Percentiles rank a stretch among this genome's conserved stretches.
Evolutionary conservation across 2,888 invertebrate genomes (phyloP).

Genomic region (Fragum fragum): DNA sequence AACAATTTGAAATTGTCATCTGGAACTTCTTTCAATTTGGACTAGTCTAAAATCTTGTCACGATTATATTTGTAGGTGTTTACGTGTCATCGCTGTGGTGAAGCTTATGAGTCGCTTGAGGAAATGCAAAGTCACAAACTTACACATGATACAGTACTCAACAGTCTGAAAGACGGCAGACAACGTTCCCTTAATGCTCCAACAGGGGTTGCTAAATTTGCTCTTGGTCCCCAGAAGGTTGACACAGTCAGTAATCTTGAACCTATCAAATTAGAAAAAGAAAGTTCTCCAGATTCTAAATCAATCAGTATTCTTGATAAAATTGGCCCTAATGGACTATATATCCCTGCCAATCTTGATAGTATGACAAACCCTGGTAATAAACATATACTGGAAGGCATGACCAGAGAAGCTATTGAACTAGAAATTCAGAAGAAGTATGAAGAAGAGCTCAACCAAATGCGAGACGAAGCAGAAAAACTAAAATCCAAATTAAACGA

Average conservation of each 20-base stretch:
- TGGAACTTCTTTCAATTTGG: too few relatives aligned
- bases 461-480: slow-evolving; percentile 34
- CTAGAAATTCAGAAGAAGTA: slow-evolving; percentile 57
- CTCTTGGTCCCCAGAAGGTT: slow-evolving; percentile 69
- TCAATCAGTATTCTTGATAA: slow-evolving; percentile 27
- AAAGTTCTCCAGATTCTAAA: slow-evolving; percentile 28
- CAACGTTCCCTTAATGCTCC: slow-evolving; percentile 35
- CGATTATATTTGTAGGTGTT: slow-evolving; percentile 65
- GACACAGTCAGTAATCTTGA: slow-evolving; percentile 47
- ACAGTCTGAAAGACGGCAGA: slow-evolving; percentile 59
- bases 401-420: slow-evolving; percentile 46
- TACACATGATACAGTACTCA: slow-evolving; percentile 68
- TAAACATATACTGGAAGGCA: slow-evolving; percentile 47
- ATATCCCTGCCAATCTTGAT: slow-evolving; percentile 53
- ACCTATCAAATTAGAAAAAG: slow-evolving; percentile 28
- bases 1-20: too few relatives aligned
- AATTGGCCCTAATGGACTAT: slow-evolving; percentile 45
- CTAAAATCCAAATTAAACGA: slow-evolving; percentile 26
- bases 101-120: slow-evolving; percentile 76
- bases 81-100: slow-evolving; percentile 78
- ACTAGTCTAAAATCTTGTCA: too few relatives aligned
- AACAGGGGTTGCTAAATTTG: slow-evolving; percentile 75
- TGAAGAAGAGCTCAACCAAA: slow-evolving; percentile 45
- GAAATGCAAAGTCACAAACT: slow-evolving; percentile 75
- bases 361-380: slow-evolving; percentile 46